Base-by-base conservation (phyloP, 2,888 invertebrate species). In the Bellardia bayeri region DNA sequence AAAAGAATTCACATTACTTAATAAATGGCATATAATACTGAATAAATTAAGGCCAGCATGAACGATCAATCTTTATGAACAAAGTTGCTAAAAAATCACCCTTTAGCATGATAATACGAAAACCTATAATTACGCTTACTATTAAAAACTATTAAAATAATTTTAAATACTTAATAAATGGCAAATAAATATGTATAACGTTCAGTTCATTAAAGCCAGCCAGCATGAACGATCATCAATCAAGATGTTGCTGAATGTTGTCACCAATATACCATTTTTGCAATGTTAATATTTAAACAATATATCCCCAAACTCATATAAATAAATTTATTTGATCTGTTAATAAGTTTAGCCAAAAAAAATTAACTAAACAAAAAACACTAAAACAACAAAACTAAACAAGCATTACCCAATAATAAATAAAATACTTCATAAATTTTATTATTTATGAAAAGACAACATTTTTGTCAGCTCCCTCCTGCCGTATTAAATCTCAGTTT, bases 381-480 rank as follows among this genome's bases (percentile, higher is more conserved):
- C 68, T 56, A 81, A 64, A 72, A 33, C 3, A 82, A 42, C 30
- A 61, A 71, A n/a, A 64, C 23, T 23, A 23, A 23, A 23, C 23
- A 64, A 82, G 68, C 23, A 82, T 79, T 75, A 69, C 75, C 37
- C 54, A 86, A 82, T 79, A 82, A 86, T 82, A 68, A 61, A 61
- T 82, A 45, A 63, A 51, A 74, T 54, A 74, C 69, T 81, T 71
- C 81, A 85, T 85, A 85, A 85, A 85, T 82, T 66, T 63, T 75
- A 56, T 78, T 9, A 37, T 3, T 1, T 11, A 42, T 11, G n/a
- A 54, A 54, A 7, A 14, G 16, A 54, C 14, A 42, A 42, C 13
- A 30, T 40, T 42, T 56, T 42, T 56, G 56, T 13, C 11, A 11
- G 5, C 54, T 51, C 7, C 68, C 66, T 30, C n/a, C 64, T 11